A percentile compares a stretch with the other conserved stretches of the same genome.
Conservation (phyloP, 2,797 vertebrate species). For the Diglossa cyanea region DNA sequence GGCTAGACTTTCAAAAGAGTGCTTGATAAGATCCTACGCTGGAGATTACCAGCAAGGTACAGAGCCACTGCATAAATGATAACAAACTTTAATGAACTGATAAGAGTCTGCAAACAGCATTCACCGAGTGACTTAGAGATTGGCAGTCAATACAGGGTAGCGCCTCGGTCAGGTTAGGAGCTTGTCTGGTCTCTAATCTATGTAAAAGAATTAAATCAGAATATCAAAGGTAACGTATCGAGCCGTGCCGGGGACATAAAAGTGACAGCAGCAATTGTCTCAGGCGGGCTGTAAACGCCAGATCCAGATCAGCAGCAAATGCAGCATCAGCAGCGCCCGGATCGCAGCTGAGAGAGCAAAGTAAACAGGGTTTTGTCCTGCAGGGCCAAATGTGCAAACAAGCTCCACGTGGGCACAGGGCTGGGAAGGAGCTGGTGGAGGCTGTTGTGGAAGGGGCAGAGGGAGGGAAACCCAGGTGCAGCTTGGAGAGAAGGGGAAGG, state of each 20-base stretch:
- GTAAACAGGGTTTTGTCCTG: neutral
- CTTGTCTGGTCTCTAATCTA: slow-evolving; percentile 56
- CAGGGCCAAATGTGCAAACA: neutral
- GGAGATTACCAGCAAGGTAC: slow-evolving; percentile 53
- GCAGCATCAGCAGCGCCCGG: slow-evolving; percentile 13
- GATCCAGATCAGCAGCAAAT: slow-evolving; percentile 22
- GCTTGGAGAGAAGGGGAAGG: neutral
- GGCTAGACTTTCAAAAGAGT: slow-evolving; percentile 12
- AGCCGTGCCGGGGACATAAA: neutral
- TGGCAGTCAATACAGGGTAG: neutral
- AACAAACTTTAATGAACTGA: slow-evolving; percentile 68
- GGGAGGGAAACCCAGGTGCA: neutral
- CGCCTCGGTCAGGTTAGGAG: slow-evolving; percentile 33
- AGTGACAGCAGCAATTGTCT: neutral
- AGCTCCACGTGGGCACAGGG: neutral
- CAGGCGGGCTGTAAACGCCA: neutral
- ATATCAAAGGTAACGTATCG: slow-evolving; percentile 59
- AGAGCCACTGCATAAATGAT: slow-evolving; percentile 13
- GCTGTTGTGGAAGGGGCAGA: neutral
- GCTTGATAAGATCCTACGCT: slow-evolving; percentile 43
- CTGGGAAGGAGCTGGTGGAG: neutral
- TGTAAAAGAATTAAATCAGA: slow-evolving; percentile 48
- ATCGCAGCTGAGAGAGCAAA: neutral
- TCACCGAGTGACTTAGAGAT: neutral
- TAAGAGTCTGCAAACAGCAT: slow-evolving; percentile 43